These are phyloP conservation scores for Drosophila mulleri DNA, from an alignment of 2,888 invertebrate genomes.

Conservation along the genomic window DNA sequence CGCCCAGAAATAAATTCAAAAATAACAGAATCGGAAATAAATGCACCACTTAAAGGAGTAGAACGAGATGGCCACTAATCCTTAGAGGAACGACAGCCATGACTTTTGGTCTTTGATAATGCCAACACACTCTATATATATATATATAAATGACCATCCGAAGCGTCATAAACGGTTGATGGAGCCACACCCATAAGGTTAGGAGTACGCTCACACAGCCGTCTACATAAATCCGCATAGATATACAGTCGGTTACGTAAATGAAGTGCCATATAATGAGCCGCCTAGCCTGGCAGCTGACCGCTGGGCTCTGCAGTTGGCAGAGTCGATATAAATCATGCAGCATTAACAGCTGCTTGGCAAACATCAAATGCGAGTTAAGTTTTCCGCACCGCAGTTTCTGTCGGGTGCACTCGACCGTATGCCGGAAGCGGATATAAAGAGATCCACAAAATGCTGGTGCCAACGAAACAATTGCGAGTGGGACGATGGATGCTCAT, in stretches of 20 bases:
- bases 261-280: slow-evolving; percentile 69
- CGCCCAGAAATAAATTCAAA: slow-evolving; percentile 33
- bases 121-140: slow-evolving; percentile 24
- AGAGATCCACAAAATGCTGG: slow-evolving; percentile 61
- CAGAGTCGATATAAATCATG: slow-evolving; percentile 77
- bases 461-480: slow-evolving; percentile 66
- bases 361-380: slow-evolving; percentile 80
- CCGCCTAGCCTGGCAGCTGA: slow-evolving; percentile 37
- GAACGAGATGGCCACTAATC: slow-evolving; percentile 14
- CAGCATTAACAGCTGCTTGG: slow-evolving; percentile 83
- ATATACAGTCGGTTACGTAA: slow-evolving; percentile 12
- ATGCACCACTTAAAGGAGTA: neutral
- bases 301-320: slow-evolving; percentile 44
- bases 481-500: slow-evolving; percentile 8
- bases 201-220: neutral
- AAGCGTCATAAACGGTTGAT: slow-evolving; percentile 17
- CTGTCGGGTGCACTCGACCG: slow-evolving; percentile 49
- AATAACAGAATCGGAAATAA: slow-evolving; percentile 49
- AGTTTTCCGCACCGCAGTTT: slow-evolving; percentile 66
- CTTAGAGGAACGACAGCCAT: slow-evolving; percentile 1
- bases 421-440: slow-evolving; percentile 53
- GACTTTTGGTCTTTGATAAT: slow-evolving; percentile 20
- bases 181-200: slow-evolving; percentile 6
- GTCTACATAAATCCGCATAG: neutral
- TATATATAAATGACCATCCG: slow-evolving; percentile 3